A percentile compares a stretch with the other conserved stretches of the same genome.
These are phyloP conservation scores for Tretioscincus oriximinensis DNA, from an alignment of 2,113 vertebrate species.

Conservation along the genomic window DNA sequence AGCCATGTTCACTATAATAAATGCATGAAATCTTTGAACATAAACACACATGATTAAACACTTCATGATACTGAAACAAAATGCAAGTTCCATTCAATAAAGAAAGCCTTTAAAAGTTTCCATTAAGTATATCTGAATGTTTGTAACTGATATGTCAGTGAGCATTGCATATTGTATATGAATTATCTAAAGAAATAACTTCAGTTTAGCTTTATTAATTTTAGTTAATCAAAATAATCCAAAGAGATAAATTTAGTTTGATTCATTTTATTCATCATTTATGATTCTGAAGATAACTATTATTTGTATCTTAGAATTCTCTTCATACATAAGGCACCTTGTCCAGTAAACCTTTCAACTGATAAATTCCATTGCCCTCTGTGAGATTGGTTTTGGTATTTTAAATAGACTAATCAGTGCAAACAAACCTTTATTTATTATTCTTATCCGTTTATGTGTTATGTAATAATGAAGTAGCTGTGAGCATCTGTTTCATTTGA, in stretches of 20 bases:
- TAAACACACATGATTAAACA: neutral
- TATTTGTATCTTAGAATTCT: neutral
- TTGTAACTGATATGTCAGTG: neutral
- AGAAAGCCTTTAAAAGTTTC: neutral
- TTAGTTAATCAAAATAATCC: neutral
- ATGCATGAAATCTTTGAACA: neutral
- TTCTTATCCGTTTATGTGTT: neutral
- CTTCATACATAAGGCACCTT: neutral
- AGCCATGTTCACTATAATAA: neutral
- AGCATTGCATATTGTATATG: slow-evolving; percentile 12
- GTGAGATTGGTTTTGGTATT: neutral
- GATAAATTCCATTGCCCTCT: neutral
- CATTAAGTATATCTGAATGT: neutral
- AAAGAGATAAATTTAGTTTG: neutral
- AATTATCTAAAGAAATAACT: slow-evolving; percentile 14
- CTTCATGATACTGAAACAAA: neutral
- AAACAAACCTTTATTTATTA: neutral
- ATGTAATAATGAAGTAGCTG: slow-evolving; percentile 3
- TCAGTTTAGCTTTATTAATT: neutral
- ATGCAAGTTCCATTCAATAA: neutral
- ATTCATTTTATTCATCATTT: slow-evolving; percentile 7
- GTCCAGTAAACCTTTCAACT: neutral
- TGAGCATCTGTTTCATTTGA: neutral
- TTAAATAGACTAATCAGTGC: slow-evolving; percentile 1
- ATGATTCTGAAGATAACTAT: neutral